Evolutionary conservation across 53 echinoderm and acorn worm genomes (phyloP).

Genomic region (Echinometra lucunter): DNA sequence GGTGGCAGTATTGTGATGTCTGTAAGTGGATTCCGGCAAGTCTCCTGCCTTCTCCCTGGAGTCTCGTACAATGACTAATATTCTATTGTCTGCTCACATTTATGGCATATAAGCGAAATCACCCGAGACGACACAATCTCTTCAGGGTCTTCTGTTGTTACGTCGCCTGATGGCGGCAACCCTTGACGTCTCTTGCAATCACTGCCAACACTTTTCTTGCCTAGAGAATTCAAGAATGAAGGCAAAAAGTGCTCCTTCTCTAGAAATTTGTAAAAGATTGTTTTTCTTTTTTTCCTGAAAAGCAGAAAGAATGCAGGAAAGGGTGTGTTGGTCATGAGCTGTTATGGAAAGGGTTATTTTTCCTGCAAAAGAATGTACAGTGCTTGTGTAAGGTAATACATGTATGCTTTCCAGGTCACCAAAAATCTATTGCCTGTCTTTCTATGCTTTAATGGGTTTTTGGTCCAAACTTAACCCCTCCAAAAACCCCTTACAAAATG

Average conservation of each 20-base stretch:
- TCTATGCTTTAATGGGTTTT: not conserved
- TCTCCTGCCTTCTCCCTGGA: not conserved
- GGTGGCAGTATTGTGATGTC: slow-evolving; percentile 18
- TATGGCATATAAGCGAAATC: not conserved
- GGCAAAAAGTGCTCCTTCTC: not conserved
- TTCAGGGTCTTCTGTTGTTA: slow-evolving; percentile 2
- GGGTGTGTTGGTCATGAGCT: not conserved
- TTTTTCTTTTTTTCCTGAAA: not conserved
- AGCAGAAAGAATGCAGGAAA: not conserved
- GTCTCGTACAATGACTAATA: slow-evolving; percentile 21
- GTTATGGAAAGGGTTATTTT: not conserved
- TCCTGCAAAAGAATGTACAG: not conserved
- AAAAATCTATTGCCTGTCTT: not conserved
- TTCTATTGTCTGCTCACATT: slow-evolving; percentile 30
- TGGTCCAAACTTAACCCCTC: no score
- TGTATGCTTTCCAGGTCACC: not conserved
- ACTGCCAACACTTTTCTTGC: not conserved
- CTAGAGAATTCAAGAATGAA: slow-evolving; percentile 20
- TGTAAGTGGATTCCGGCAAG: not conserved
- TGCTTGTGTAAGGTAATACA: not conserved
- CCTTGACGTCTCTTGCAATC: slow-evolving; percentile 33
- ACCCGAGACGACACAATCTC: not conserved
- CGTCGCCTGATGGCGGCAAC: slow-evolving; percentile 13
- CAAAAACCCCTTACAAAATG: no score
- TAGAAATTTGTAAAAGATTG: not conserved